Base-by-base conservation (phyloP, 2,888 invertebrate genomes). In the Leptopilina drosophilae region DNA sequence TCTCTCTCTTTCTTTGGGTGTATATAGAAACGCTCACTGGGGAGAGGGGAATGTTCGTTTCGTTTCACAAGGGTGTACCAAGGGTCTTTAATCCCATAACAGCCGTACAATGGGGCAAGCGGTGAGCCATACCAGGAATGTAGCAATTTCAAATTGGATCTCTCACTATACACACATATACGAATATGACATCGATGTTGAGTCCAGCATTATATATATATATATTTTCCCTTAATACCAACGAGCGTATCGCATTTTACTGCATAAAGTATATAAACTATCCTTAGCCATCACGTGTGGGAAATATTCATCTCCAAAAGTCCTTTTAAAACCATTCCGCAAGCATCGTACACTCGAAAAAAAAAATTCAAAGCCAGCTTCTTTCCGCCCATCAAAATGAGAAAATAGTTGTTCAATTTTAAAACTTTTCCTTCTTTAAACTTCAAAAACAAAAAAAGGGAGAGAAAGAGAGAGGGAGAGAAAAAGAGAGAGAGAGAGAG, bases 11-110 rank as follows among this genome's bases (percentile, higher is more conserved):
- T 69, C 14, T 20, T 20, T 20, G 20, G 20, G 69, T 64, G 40
- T 26, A 33, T 5, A 40, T 26, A n/a, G 20, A 78, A 78, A 59
- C 42, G 69, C 42, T 56, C 33, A 33, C 33, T 33, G 33, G 46
- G 69, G 64, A 64, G 11, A 49, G 69, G 26, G 33, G 33, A 73
- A 67, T 46, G 62, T 65, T 64, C 33, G 77, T 79, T 80, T 64
- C 15, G 78, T 76, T 77, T 77, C 67, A 73, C 77, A 76, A 77
- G 77, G 78, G 82, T 9, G 49, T 77, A 77, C 75, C 67, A 78
- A 77, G 80, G 82, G 80, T 79, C 78, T 81, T 81, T 84, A 81
- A 84, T 84, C 81, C 80, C 73, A 77, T 82, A 81, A 84, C 77
- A 78, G 80, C 76, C 67, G 80, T 66, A 83, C 79, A 84, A 83